Percentiles rank a stretch among this genome's conserved stretches.
These are phyloP conservation scores for Nylanderia fulva DNA, from an alignment of 1,140 invertebrate species.

Conservation along the genomic window DNA sequence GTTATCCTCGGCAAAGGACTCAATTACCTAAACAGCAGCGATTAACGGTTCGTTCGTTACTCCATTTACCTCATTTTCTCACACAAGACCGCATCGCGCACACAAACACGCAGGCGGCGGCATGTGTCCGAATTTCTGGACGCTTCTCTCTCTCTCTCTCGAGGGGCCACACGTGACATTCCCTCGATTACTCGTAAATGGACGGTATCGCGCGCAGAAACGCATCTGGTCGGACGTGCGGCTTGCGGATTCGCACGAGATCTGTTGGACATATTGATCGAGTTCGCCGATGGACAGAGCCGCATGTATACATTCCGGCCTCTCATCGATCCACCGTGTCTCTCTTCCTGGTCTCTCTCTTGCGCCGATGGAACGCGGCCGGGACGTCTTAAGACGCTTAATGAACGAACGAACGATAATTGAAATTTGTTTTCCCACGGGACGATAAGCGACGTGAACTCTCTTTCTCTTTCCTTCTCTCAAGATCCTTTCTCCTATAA, in stretches of 20 bases:
- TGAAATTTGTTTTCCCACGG: constrained; percentile 55
- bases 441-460: neutral
- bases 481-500: constrained; percentile 14
- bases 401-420: constrained; percentile 54
- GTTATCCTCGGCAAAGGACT: constrained; percentile 10
- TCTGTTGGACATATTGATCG: constrained; percentile 62
- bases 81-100: neutral
- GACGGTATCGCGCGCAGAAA: neutral
- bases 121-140: constrained; percentile 30
- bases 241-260: constrained; percentile 45
- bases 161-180: constrained; percentile 26
- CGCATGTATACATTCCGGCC: constrained; percentile 7
- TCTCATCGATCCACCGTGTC: constrained; percentile 60
- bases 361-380: neutral
- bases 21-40: constrained; percentile 24
- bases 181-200: neutral
- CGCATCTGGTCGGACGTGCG: constrained; percentile 16
- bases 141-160: neutral
- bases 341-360: constrained; percentile 20
- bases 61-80: constrained; percentile 10
- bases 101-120: neutral
- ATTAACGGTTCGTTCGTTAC: neutral
- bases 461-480: no score
- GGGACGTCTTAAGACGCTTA: constrained; percentile 29
- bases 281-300: constrained; percentile 32